phyloP scores from a whole-genome alignment of 2,797 vertebrate species.

The Threskiornis aethiopicus region DNA sequence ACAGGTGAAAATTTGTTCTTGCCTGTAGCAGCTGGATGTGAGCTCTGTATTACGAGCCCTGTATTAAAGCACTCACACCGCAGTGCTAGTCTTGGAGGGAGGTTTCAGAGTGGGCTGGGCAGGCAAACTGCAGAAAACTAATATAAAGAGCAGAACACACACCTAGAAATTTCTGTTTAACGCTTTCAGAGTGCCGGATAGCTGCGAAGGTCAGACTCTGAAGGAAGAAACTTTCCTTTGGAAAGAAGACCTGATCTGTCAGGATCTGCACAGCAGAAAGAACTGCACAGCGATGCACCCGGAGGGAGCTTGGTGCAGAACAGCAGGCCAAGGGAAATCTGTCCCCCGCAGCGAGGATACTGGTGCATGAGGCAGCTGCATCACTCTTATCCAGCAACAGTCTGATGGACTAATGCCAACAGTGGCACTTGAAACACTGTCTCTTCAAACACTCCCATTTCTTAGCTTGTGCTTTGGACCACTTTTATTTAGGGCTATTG shows the following conservation, averaged over 20 bases:
- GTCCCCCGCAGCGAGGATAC: background rate
- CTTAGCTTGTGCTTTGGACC: background rate
- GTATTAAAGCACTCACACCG: background rate
- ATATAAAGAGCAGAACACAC: background rate
- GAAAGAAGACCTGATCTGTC: background rate
- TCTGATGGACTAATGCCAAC: background rate
- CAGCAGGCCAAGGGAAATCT: background rate
- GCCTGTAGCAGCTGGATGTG: slow-evolving; percentile 24
- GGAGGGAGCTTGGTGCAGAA: background rate
- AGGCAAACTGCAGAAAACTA: background rate
- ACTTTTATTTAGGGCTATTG: background rate
- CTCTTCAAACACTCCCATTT: background rate
- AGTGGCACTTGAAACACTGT: background rate
- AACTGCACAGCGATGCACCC: background rate
- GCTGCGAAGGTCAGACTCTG: background rate
- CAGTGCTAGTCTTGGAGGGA: background rate
- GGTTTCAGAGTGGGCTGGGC: background rate
- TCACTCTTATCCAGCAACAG: background rate
- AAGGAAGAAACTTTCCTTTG: background rate
- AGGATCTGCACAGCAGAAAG: background rate
- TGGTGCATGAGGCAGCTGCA: accelerated
- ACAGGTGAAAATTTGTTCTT: slow-evolving; percentile 54
- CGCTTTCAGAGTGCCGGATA: background rate
- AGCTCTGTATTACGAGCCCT: background rate
- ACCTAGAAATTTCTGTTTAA: background rate